These are phyloP conservation scores for Ceyx cyanopectus DNA, from an alignment of 2,113 vertebrate genomes.

Conservation along the genomic window DNA sequence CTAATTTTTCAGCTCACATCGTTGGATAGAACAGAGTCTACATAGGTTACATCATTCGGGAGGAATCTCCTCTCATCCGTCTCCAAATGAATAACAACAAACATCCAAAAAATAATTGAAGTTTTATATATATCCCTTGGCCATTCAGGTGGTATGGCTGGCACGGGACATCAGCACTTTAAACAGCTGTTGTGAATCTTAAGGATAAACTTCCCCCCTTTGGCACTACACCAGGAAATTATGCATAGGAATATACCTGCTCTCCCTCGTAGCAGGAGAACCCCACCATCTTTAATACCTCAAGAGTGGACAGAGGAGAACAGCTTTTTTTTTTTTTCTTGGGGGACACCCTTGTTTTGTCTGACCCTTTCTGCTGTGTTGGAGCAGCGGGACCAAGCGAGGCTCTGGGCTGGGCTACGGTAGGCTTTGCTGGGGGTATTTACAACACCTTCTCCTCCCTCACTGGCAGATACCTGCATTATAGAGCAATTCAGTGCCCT, in stretches of 20 bases:
- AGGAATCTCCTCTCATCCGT: constrained; percentile 71
- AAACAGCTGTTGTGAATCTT: constrained; percentile 72
- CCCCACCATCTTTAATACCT: accelerated
- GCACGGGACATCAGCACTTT: constrained; percentile 45
- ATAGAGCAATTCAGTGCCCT: background rate
- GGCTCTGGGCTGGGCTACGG: background rate
- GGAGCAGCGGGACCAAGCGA: accelerated
- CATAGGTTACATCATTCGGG: constrained; percentile 52
- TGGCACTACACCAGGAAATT: constrained; percentile 47
- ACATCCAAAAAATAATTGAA: constrained; percentile 71
- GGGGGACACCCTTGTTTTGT: background rate
- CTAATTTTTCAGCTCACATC: constrained; percentile 67
- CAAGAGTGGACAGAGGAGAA: background rate
- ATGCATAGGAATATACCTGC: constrained; percentile 60
- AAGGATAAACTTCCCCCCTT: constrained; percentile 65
- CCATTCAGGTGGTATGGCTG: constrained; percentile 73
- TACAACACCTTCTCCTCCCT: background rate
- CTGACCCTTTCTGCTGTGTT: background rate
- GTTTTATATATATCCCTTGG: constrained; percentile 74
- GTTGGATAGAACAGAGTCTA: constrained; percentile 65
- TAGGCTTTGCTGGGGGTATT: background rate
- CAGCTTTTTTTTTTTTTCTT: background rate
- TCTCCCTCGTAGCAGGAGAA: background rate
- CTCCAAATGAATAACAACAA: constrained; percentile 73
- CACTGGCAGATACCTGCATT: background rate